A percentile compares a stretch with the other conserved stretches of the same genome.
Conservation (phyloP, 2,113 vertebrate species). For the Urocolius indicus region DNA sequence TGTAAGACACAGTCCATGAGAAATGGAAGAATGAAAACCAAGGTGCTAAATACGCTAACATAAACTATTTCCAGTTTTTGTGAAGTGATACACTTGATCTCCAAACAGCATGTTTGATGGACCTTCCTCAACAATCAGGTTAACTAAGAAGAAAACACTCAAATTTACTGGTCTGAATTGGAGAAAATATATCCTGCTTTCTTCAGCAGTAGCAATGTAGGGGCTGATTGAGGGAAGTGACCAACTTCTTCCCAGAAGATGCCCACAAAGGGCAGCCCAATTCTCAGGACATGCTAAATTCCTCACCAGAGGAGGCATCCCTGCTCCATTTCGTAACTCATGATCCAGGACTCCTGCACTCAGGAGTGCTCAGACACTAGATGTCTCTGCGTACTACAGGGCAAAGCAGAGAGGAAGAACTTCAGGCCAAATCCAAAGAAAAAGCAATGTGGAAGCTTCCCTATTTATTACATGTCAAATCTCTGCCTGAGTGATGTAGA, state of each 20-base stretch:
- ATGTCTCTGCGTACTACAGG: conserved; percentile 41
- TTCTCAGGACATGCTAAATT: not conserved
- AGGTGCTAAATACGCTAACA: not conserved
- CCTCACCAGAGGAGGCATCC: not conserved
- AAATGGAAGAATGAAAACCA: not conserved
- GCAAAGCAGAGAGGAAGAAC: not conserved
- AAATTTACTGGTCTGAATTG: not conserved
- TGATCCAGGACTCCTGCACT: not conserved
- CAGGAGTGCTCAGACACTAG: conserved; percentile 54
- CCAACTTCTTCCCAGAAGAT: not conserved
- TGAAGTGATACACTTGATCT: not conserved
- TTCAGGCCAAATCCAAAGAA: not conserved
- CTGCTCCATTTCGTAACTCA: not conserved
- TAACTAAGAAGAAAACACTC: not conserved
- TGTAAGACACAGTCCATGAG: not conserved
- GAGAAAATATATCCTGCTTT: not conserved
- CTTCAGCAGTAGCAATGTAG: not conserved
- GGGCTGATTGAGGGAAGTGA: not conserved
- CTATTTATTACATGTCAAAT: not conserved
- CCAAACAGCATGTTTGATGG: not conserved
- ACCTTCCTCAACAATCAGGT: not conserved
- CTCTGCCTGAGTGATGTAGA: not conserved
- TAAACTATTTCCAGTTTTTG: not conserved
- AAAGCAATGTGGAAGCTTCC: not conserved
- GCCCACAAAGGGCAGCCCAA: rapidly evolving